Percentiles rank a stretch among this genome's conserved stretches.
Evolutionary conservation across 1,140 invertebrate species (phyloP).

Genomic region (Diorhabda elongata): DNA sequence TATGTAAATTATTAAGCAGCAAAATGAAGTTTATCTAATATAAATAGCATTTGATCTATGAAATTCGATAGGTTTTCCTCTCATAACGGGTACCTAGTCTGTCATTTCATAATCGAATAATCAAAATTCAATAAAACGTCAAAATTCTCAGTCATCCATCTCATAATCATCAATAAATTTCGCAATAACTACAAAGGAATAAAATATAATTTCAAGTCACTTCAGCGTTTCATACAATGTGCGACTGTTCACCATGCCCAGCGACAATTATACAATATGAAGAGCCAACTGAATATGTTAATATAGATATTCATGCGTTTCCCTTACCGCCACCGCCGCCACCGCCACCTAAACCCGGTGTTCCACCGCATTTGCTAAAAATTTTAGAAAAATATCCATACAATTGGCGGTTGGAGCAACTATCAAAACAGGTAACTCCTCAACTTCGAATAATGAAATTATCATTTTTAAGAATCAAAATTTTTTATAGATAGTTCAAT

Average conservation of each 20-base stretch:
- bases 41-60: too few species aligned
- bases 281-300: slow-evolving; percentile 12
- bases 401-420: slow-evolving; percentile 29
- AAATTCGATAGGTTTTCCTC: too few species aligned
- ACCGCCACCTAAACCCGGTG: neutral
- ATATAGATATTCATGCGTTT: slow-evolving; percentile 16
- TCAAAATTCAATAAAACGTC: neutral
- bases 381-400: slow-evolving; percentile 30
- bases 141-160: neutral
- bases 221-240: neutral
- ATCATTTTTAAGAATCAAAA: too few species aligned
- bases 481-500: too few species aligned
- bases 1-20: too few species aligned
- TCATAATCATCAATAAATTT: neutral
- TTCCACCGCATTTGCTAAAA: slow-evolving; percentile 23
- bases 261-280: slow-evolving; percentile 2
- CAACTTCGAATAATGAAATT: too few species aligned
- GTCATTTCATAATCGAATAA: too few species aligned
- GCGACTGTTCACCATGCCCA: neutral
- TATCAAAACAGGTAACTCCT: slow-evolving; percentile 18
- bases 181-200: neutral
- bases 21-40: too few species aligned
- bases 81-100: too few species aligned
- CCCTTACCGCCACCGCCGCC: slow-evolving; percentile 11
- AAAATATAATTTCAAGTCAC: neutral